Base-by-base conservation (phyloP, 2,888 invertebrate species). In the Dromius quadrimaculatus region DNA sequence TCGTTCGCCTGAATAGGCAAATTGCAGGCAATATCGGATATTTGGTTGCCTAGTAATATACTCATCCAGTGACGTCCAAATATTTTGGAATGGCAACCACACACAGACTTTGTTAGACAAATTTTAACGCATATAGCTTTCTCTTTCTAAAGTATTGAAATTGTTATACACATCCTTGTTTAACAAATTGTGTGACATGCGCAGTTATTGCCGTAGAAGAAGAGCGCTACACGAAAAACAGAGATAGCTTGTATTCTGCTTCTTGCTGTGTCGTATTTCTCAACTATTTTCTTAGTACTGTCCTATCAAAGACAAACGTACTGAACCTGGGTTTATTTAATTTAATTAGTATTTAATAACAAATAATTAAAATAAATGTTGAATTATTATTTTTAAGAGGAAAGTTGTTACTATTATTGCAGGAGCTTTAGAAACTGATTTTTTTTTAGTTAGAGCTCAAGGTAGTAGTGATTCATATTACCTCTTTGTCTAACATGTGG, bases 401-500 rank as follows among this genome's bases (percentile, higher is more conserved):
- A n/a, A n/a, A n/a, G n/a, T n/a, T n/a, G n/a, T n/a, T n/a, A n/a
- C n/a, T n/a, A n/a, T n/a, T n/a, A n/a, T n/a, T n/a, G n/a, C n/a
- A n/a, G n/a, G n/a, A n/a, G n/a, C n/a, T n/a, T n/a, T n/a, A n/a
- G n/a, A n/a, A n/a, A n/a, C n/a, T n/a, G n/a, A n/a, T n/a, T n/a
- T n/a, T n/a, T n/a, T 15, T 54, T 23, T 28, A 13, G 8, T 5
- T 28, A 28, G 6, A 3, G 9, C 15, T 8, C 5, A 54, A 28
- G 28, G 23, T 13, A 28, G 13, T 2, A 23, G n/a, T 43, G 41
- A 43, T 9, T 63, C 63, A 22, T 28, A 28, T 54, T 23, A 11
- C 63, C 28, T 63, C 63, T 63, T 45, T 63, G 41, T 63, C 43
- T 63, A 63, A 63, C 63, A 41, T 63, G 45, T 43, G 43, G 43